Evolutionary conservation across 2,113 vertebrate species (phyloP).

Genomic region (Lethenteron camtschaticum): DNA sequence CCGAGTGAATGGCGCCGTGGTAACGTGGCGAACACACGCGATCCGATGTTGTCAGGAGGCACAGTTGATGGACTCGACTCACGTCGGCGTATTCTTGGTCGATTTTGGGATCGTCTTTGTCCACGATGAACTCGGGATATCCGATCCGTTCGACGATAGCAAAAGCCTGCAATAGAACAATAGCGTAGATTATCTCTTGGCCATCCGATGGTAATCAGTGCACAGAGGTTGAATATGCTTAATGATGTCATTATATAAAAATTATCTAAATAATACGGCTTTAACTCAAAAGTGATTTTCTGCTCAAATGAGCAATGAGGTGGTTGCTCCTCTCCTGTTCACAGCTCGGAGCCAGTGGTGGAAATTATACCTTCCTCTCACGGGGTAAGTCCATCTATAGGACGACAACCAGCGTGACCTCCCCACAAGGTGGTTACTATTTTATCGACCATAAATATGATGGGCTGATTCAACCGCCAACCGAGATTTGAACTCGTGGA

Average conservation of each 20-base stretch:
- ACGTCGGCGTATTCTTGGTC: constrained; percentile 61
- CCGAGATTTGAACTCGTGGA: too few species aligned
- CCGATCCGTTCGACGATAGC: constrained; percentile 78
- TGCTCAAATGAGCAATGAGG: background rate
- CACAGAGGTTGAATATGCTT: background rate
- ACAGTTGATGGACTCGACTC: constrained; percentile 12
- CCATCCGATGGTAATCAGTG: background rate
- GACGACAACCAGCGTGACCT: too few species aligned
- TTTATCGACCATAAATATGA: too few species aligned
- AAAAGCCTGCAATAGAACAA: constrained; percentile 35
- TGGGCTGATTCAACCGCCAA: too few species aligned
- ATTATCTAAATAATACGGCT: too few species aligned
- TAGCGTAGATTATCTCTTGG: background rate
- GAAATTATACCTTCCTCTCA: too few species aligned
- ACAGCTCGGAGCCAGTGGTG: too few species aligned
- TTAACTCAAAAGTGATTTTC: background rate
- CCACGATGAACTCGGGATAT: constrained; percentile 73
- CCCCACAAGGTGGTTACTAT: too few species aligned
- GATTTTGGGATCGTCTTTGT: constrained; percentile 41
- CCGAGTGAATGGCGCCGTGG: too few species aligned
- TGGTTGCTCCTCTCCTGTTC: background rate
- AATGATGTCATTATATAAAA: background rate
- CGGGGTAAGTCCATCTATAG: too few species aligned
- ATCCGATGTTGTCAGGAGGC: too few species aligned
- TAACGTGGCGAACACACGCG: too few species aligned